Percentiles rank a stretch among this genome's conserved stretches.
phyloP scores from a whole-genome alignment of 1,140 invertebrate species.

The Harlomillsia oculata region DNA sequence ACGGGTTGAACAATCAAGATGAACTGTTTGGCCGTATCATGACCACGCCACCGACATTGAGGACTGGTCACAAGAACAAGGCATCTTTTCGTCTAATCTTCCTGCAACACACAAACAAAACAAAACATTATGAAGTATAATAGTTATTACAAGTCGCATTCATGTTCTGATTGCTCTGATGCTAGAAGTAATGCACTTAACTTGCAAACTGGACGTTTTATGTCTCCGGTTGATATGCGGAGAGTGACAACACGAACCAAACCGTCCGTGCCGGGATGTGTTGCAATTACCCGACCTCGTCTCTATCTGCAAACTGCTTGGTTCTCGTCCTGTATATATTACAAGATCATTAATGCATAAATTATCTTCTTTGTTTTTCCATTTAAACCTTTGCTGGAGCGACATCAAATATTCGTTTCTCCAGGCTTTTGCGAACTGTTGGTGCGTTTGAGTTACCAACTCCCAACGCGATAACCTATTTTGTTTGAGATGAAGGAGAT shows the following conservation, averaged over 20 bases:
- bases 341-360: slow-evolving; percentile 26
- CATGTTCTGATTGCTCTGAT: too few species aligned
- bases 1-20: too few species aligned
- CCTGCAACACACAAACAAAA: too few species aligned
- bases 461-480: not conserved
- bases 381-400: not conserved
- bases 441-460: not conserved
- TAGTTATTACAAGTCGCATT: too few species aligned
- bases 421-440: slow-evolving; percentile 3
- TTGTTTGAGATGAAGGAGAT: not conserved
- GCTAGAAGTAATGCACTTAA: too few species aligned
- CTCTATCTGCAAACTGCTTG: slow-evolving; percentile 37
- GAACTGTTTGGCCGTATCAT: too few species aligned
- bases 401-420: not conserved
- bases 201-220: not conserved
- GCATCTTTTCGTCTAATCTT: too few species aligned
- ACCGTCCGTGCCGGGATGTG: slow-evolving; percentile 36
- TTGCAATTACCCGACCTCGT: slow-evolving; percentile 36
- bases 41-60: too few species aligned
- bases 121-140: too few species aligned
- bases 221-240: not conserved
- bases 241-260: slow-evolving; percentile 28
- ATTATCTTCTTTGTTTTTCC: not conserved
- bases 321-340: slow-evolving; percentile 35
- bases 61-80: too few species aligned